A percentile compares a stretch with the other conserved stretches of the same genome.
These are phyloP conservation scores for Tolmerus cingulatus DNA, from an alignment of 2,888 invertebrate genomes.

Conservation along the genomic window DNA sequence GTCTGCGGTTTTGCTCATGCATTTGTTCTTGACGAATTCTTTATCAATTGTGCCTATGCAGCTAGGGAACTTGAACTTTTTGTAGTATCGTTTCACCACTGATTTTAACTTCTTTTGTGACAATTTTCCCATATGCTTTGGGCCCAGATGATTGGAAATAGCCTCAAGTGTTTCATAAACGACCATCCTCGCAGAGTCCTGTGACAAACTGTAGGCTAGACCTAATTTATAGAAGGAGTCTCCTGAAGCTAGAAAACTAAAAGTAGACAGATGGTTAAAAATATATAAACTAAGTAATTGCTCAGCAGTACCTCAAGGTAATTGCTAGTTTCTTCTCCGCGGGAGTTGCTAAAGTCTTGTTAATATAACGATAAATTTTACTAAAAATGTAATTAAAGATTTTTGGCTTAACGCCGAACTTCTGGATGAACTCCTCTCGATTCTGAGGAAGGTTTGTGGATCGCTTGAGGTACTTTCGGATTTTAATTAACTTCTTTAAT, in stretches of 20 bases:
- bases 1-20: neutral
- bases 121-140: neutral
- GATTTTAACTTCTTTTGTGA: neutral
- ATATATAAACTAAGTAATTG: neutral
- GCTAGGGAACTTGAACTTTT: neutral
- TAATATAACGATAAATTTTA: neutral
- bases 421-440: neutral
- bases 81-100: neutral
- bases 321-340: neutral
- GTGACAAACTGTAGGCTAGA: neutral
- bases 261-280: neutral
- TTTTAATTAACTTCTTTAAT: neutral
- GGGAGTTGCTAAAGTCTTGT: neutral
- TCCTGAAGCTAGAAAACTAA: neutral
- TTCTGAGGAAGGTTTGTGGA: neutral
- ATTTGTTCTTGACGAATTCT: neutral
- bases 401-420: neutral
- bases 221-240: neutral
- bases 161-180: neutral
- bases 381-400: neutral
- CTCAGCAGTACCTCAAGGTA: neutral
- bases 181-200: neutral
- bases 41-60: neutral
- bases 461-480: neutral
- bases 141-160: neutral